These are phyloP conservation scores for Rhinoraja longicauda DNA, from an alignment of 2,797 vertebrate species.

Conservation along the genomic window DNA sequence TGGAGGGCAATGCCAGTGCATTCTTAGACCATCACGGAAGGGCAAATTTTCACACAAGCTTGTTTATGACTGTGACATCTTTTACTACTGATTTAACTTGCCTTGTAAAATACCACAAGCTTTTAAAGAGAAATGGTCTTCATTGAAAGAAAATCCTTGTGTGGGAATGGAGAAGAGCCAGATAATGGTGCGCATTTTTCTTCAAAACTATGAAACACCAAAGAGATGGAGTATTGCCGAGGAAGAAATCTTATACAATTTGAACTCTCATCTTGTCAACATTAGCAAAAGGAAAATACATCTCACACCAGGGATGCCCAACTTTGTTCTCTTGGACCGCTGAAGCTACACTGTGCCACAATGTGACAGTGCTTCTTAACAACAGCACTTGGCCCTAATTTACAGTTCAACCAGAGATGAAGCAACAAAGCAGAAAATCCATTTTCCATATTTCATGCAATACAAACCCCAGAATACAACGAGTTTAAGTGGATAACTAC, in stretches of 20 bases:
- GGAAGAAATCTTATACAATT: not conserved
- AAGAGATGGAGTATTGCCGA: not conserved
- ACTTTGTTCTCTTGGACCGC: not conserved
- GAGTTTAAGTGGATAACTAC: not conserved
- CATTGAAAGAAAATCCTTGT: not conserved
- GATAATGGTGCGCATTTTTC: not conserved
- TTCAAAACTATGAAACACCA: not conserved
- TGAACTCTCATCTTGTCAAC: not conserved
- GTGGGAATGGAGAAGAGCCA: not conserved
- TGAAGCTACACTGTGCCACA: not conserved
- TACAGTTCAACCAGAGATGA: not conserved
- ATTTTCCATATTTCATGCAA: not conserved
- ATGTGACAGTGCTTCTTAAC: not conserved
- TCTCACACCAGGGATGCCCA: not conserved
- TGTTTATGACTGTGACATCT: not conserved
- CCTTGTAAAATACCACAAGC: not conserved
- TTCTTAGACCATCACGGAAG: not conserved
- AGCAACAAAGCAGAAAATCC: not conserved
- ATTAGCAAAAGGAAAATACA: not conserved
- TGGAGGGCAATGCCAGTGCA: not conserved
- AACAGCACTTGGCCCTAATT: not conserved
- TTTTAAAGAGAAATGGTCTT: not conserved
- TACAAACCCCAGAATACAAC: not conserved
- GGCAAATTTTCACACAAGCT: not conserved
- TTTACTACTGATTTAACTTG: slow-evolving; percentile 16